Evolutionary conservation across 2,888 invertebrate species (phyloP), one percentile per base, ranked within the genome.

Genomic region (Rhagonycha lutea): DNA sequence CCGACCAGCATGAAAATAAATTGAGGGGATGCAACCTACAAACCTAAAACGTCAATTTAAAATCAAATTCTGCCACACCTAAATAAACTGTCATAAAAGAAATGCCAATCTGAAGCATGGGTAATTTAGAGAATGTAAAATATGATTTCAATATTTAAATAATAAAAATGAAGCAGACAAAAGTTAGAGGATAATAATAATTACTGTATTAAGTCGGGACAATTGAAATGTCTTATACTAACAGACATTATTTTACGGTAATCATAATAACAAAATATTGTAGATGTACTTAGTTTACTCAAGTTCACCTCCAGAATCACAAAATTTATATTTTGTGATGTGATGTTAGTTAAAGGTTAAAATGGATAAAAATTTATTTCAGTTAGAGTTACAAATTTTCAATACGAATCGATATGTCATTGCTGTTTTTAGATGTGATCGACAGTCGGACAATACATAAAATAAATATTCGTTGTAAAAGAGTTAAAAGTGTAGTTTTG

Each of bases 321-420:
- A 47, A 47, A 47, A 47, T 47, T 47, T n/a, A 47, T 32, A 47
- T n/a, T n/a, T 47, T 47, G 12, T 47, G n/a, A 47, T 47, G n/a
- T 47, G n/a, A 47, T 47, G 47, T n/a, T 47, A 1, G 47, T 47
- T n/a, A 47, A 47, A 47, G 47, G 47, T 47, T 47, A 47, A 47
- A 47, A n/a, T 47, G 47, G 47, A 47, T 47, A n/a, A 47, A 47
- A 47, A 47, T n/a, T 47, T 7, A 47, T 47, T 47, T 47, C n/a
- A n/a, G 47, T 47, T 47, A n/a, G n/a, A 47, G n/a, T 47, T 47
- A 7, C 7, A 47, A 47, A 47, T 47, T 65, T 65, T 65, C 23
- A 65, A 65, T 65, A 65, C 63, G n/a, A 65, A 65, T 65, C 63
- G 63, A 65, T 65, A 65, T 24, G 26, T 65, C 63, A 65, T 65